These are phyloP conservation scores for Cynocephalus volans DNA, from an alignment of 2,113 vertebrate species.

Conservation along the genomic window DNA sequence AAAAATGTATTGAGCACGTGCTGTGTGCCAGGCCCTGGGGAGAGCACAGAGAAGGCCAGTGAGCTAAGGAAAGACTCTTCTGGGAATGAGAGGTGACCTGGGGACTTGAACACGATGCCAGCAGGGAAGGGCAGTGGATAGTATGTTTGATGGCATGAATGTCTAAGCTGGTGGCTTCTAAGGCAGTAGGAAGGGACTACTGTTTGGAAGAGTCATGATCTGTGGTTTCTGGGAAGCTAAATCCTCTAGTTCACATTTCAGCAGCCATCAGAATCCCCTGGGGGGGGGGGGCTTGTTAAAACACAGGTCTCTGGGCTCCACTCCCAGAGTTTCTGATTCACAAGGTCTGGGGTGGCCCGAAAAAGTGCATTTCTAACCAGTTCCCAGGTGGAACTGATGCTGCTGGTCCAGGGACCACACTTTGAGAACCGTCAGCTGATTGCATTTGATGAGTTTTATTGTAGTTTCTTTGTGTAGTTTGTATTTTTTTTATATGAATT, in stretches of 20 bases:
- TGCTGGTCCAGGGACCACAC: not conserved
- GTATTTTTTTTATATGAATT: not conserved
- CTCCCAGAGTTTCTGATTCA: not conserved
- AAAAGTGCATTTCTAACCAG: not conserved
- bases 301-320: not conserved
- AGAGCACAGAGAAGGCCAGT: not conserved
- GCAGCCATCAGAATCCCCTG: not conserved
- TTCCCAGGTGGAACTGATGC: not conserved
- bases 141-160: accelerated
- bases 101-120: not conserved
- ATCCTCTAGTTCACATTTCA: not conserved
- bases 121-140: too few species aligned
- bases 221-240: not conserved
- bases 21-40: not conserved
- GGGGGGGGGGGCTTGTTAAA: not conserved
- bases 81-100: not conserved
- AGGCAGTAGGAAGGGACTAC: not conserved
- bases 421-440: not conserved
- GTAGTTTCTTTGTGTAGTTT: not conserved
- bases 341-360: not conserved
- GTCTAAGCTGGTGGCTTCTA: not conserved
- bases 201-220: not conserved
- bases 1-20: not conserved
- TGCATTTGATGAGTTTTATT: not conserved
- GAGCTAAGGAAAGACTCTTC: not conserved